These are phyloP conservation scores for Melieria crassipennis DNA, from an alignment of 2,888 invertebrate species.

Conservation along the genomic window DNA sequence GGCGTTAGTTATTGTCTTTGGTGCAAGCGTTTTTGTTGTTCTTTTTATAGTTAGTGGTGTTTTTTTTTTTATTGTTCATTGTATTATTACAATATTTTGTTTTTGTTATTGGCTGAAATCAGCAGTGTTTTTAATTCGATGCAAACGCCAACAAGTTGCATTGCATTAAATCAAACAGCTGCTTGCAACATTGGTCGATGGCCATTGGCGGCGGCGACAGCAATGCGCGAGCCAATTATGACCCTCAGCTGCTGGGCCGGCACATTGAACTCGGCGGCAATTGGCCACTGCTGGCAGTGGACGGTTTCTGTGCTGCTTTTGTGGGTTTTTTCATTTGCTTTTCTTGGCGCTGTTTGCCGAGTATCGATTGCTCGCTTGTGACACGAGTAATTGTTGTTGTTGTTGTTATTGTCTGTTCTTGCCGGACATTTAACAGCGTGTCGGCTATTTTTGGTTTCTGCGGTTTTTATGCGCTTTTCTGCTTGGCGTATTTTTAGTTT, in stretches of 20 bases:
- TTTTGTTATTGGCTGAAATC: background rate
- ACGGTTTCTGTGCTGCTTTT: background rate
- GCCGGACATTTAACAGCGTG: background rate
- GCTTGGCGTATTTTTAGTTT: background rate
- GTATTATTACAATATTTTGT: too few species aligned
- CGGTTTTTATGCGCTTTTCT: background rate
- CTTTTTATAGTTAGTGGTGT: background rate
- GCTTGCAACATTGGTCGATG: too few species aligned
- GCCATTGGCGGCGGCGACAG: background rate
- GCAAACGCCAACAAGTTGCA: background rate
- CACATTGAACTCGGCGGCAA: slow-evolving; percentile 25
- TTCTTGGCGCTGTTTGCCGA: background rate
- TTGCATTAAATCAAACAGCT: background rate
- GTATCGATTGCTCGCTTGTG: background rate
- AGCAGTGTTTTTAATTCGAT: background rate
- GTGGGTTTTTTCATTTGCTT: slow-evolving; percentile 7
- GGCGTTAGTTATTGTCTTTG: slow-evolving; percentile 13
- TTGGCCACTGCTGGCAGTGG: background rate
- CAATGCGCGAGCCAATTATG: slow-evolving; percentile 11
- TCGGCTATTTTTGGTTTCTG: background rate
- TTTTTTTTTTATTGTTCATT: background rate
- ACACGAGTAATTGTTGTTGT: background rate
- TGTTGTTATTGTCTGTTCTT: background rate
- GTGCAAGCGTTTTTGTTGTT: background rate
- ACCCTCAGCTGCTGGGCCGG: slow-evolving; percentile 26